Conservation (phyloP, 1,140 invertebrate genomes). For the Lamellibrachia luymesi region DNA sequence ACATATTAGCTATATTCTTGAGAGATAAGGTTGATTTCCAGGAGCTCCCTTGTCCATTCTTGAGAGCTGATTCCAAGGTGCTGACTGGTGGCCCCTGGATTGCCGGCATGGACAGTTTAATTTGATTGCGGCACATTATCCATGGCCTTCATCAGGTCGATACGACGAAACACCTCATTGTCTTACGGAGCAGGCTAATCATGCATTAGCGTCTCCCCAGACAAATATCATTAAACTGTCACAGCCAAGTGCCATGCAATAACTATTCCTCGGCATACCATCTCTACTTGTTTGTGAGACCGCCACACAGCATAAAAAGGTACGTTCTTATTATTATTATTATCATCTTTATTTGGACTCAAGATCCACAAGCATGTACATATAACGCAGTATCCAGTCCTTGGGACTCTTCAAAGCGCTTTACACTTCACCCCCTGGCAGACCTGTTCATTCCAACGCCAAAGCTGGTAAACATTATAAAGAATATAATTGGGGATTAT, state of each 20-base stretch:
- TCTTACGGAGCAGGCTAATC: background rate
- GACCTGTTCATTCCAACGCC: too few relatives aligned
- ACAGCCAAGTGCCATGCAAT: background rate
- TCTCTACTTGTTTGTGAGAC: background rate
- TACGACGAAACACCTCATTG: background rate
- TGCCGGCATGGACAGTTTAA: background rate
- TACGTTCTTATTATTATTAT: too few relatives aligned
- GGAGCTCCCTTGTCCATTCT: background rate
- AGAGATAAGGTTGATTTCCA: background rate
- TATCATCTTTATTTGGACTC: too few relatives aligned
- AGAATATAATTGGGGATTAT: too few relatives aligned
- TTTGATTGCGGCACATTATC: background rate
- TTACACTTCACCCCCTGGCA: too few relatives aligned
- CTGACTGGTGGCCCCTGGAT: background rate
- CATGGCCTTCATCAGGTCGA: background rate
- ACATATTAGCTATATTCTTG: background rate
- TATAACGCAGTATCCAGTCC: too few relatives aligned
- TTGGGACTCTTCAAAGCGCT: too few relatives aligned
- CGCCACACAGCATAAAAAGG: background rate
- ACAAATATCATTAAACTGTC: background rate
- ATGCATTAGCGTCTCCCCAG: background rate
- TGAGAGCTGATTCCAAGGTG: background rate
- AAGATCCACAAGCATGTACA: too few relatives aligned
- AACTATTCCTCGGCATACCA: background rate
- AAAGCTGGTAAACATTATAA: too few relatives aligned